phyloP scores from a whole-genome alignment of 2,888 invertebrate species.

The Autographa gamma region DNA sequence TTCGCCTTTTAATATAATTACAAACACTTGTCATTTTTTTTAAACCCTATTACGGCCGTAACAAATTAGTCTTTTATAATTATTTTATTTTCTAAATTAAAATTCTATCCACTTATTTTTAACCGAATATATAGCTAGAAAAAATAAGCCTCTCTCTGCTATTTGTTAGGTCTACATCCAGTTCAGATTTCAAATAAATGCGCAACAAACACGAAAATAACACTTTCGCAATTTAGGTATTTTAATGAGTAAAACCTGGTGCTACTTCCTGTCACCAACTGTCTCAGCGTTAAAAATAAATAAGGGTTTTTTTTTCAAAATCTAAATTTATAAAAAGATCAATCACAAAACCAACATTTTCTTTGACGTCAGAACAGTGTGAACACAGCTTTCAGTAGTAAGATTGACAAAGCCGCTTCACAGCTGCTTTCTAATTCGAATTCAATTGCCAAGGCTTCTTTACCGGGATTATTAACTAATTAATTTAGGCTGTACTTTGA shows the following conservation, averaged over 20 bases:
- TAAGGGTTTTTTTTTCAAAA: too few relatives aligned
- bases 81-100: too few relatives aligned
- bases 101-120: too few relatives aligned
- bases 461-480: slow-evolving; percentile 1
- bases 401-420: background rate
- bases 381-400: background rate
- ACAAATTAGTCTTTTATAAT: too few relatives aligned
- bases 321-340: background rate
- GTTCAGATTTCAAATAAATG: too few relatives aligned
- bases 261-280: background rate
- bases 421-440: background rate
- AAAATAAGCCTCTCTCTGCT: too few relatives aligned
- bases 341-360: background rate
- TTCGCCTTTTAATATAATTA: background rate
- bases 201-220: too few relatives aligned
- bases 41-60: too few relatives aligned
- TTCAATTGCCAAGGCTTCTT: background rate
- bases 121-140: too few relatives aligned
- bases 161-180: too few relatives aligned
- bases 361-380: background rate
- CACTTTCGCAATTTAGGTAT: too few relatives aligned
- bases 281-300: background rate
- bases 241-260: too few relatives aligned
- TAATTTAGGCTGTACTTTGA: background rate
- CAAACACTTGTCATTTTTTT: background rate